Evolutionary conservation across 2,888 invertebrate genomes (phyloP).

Genomic region (Calameuta filiformis): DNA sequence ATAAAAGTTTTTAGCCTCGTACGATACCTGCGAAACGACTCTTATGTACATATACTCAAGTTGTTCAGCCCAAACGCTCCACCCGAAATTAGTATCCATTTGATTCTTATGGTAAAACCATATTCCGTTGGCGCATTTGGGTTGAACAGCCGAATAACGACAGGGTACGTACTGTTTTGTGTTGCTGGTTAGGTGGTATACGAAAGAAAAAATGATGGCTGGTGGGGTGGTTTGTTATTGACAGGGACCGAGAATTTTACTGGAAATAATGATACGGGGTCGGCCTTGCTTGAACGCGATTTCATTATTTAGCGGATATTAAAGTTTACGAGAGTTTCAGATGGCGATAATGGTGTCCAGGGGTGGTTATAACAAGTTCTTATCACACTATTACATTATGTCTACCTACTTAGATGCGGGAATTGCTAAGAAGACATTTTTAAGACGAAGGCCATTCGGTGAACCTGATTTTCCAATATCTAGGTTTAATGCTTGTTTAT

Average conservation of each 20-base stretch:
- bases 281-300: not conserved
- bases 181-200: not conserved
- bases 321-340: not conserved
- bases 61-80: not conserved
- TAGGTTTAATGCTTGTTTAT: not conserved
- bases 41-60: not conserved
- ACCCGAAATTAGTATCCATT: not conserved
- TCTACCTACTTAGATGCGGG: not conserved
- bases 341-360: not conserved
- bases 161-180: not conserved
- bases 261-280: not conserved
- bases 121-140: not conserved
- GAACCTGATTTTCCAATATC: not conserved
- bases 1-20: not conserved
- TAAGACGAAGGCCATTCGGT: not conserved
- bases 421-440: not conserved
- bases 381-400: not conserved
- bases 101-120: not conserved
- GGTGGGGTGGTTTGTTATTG: not conserved
- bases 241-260: not conserved
- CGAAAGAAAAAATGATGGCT: not conserved
- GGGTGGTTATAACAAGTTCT: not conserved
- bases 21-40: not conserved
- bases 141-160: not conserved
- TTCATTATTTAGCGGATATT: not conserved